Evolutionary conservation across 2,113 vertebrate species (phyloP).

Genomic region (Rhipidura dahli): DNA sequence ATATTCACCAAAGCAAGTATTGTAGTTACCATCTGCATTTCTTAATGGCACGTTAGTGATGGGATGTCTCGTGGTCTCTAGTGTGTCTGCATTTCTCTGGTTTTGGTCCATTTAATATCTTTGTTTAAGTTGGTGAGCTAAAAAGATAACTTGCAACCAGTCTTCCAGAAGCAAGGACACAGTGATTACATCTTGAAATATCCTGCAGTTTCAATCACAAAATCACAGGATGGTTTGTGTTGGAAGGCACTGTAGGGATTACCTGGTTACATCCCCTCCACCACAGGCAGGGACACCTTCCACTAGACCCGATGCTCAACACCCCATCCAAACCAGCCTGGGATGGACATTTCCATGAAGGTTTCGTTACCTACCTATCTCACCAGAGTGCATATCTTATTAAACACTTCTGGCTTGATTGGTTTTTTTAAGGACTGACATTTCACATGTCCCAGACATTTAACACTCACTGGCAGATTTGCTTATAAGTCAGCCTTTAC

Average conservation of each 20-base stretch:
- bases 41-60: background rate
- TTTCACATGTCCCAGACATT: background rate
- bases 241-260: background rate
- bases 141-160: constrained; percentile 9
- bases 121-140: constrained; percentile 8
- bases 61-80: background rate
- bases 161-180: constrained; percentile 11
- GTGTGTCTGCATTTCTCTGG: background rate
- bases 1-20: background rate
- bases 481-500: background rate
- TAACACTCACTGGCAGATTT: background rate
- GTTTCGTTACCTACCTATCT: background rate
- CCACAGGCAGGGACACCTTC: background rate
- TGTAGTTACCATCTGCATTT: background rate
- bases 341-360: background rate
- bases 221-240: background rate
- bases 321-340: background rate
- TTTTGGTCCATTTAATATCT: background rate
- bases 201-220: background rate
- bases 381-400: background rate
- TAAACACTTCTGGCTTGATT: background rate
- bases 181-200: background rate
- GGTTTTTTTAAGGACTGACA: background rate
- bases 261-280: background rate
- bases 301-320: background rate